Conservation (phyloP, 2,113 vertebrate species). For the Mustelus asterias region DNA sequence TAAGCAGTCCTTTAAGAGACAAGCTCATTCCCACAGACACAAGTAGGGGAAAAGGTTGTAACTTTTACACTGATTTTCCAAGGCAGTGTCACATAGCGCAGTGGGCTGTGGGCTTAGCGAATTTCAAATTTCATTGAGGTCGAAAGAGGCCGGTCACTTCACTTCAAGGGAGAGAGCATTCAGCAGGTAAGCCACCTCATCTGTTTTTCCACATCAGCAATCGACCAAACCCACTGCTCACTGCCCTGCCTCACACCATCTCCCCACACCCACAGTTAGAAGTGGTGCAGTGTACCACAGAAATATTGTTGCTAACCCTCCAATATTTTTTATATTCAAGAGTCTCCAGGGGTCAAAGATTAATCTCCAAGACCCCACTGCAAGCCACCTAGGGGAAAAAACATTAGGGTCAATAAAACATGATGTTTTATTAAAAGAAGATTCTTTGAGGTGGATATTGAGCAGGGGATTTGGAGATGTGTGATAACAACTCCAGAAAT, state of each 20-base stretch:
- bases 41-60: background rate
- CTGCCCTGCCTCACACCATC: background rate
- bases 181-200: background rate
- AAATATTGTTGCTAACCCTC: background rate
- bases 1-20: background rate
- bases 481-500: no score
- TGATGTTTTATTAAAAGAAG: no score
- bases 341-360: no score
- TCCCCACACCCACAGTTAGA: background rate
- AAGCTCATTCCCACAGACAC: background rate
- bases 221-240: background rate
- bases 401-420: no score
- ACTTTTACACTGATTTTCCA: background rate
- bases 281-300: background rate
- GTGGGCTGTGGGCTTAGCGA: background rate
- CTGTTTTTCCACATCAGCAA: background rate
- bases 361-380: no score
- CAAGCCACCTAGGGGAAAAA: no score
- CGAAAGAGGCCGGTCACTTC: background rate
- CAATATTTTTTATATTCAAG: no score
- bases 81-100: background rate
- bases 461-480: no score
- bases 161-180: background rate
- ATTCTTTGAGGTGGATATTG: no score
- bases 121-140: background rate